Conservation (phyloP, 2,888 invertebrate species). For the Heterodera filipjevi region DNA sequence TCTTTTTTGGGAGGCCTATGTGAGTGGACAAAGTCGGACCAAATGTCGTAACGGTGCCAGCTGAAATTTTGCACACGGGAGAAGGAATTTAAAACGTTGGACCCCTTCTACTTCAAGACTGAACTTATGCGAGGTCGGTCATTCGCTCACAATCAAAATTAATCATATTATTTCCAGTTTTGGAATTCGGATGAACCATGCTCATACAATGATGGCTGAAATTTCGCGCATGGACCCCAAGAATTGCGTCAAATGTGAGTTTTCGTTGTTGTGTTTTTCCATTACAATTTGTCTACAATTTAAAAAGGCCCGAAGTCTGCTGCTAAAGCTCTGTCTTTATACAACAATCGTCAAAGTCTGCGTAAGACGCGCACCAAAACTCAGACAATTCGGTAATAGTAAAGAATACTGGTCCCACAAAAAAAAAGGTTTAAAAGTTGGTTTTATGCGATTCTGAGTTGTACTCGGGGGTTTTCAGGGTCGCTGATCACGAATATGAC, state of each 20-base stretch:
- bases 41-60: neutral
- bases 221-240: slow-evolving; percentile 4
- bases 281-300: neutral
- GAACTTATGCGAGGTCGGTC: neutral
- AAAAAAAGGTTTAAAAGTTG: too few relatives aligned
- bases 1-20: neutral
- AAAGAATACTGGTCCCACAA: too few relatives aligned
- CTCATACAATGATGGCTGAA: neutral
- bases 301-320: neutral
- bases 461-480: too few relatives aligned
- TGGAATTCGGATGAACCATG: slow-evolving; percentile 4
- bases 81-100: slow-evolving; percentile 5
- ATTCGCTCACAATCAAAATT: too few relatives aligned
- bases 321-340: neutral
- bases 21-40: neutral
- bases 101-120: slow-evolving; percentile 11
- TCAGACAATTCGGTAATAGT: too few relatives aligned
- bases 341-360: slow-evolving; percentile 7
- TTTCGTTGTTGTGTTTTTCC: neutral
- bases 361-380: slow-evolving; percentile 7
- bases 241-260: slow-evolving; percentile 7
- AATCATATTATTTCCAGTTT: neutral
- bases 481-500: too few relatives aligned
- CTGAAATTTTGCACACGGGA: slow-evolving; percentile 11
- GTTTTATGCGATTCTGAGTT: too few relatives aligned